phyloP scores from a whole-genome alignment of 2,113 vertebrate genomes.

The Corythornis vintsioides region DNA sequence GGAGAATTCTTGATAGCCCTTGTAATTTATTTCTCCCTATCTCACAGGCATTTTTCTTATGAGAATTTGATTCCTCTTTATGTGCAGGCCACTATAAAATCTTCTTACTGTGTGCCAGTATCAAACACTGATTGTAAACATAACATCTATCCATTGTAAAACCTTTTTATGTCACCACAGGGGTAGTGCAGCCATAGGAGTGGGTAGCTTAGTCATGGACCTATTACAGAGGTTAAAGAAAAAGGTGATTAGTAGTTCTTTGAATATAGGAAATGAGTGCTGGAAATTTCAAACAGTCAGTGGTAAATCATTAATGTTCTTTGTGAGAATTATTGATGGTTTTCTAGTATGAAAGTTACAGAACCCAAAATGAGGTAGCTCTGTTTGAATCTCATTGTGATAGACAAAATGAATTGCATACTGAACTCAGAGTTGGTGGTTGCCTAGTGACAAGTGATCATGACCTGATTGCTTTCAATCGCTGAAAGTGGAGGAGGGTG shows the following conservation, averaged over 20 bases:
- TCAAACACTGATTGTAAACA: background rate
- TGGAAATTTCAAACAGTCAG: background rate
- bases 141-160: background rate
- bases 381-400: background rate
- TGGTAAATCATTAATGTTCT: background rate
- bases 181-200: background rate
- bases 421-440: background rate
- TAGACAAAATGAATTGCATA: background rate
- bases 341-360: conserved; percentile 4
- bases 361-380: background rate
- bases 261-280: background rate
- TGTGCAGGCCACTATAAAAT: background rate
- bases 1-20: background rate
- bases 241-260: background rate
- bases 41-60: background rate
- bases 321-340: background rate
- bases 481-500: background rate
- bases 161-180: background rate
- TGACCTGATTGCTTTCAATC: conserved; percentile 10
- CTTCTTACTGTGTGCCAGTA: background rate
- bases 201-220: background rate
- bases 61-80: background rate
- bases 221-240: background rate
- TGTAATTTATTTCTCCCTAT: background rate
- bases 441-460: background rate